phyloP scores from a whole-genome alignment of 2,797 vertebrate genomes.

The Eulemur albifrons region DNA sequence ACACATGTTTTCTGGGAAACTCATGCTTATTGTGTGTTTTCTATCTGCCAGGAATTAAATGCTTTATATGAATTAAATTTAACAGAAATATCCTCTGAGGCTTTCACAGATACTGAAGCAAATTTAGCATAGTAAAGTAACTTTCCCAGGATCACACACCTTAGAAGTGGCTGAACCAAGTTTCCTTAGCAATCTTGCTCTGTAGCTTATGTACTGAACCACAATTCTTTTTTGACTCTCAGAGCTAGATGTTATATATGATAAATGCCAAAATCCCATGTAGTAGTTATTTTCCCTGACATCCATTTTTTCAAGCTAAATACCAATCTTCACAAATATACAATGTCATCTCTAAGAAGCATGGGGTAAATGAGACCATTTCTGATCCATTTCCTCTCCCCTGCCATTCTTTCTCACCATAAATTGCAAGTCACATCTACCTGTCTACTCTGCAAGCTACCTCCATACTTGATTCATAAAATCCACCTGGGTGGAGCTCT shows the following conservation, averaged over 20 bases:
- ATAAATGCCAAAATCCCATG: not conserved
- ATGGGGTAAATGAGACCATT: not conserved
- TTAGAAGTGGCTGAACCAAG: not conserved
- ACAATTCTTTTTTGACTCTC: not conserved
- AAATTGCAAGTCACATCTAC: not conserved
- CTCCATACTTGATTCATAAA: not conserved
- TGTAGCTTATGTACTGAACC: not conserved
- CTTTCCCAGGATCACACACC: not conserved
- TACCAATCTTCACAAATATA: not conserved
- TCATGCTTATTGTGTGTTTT: not conserved
- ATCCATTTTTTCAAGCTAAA: not conserved
- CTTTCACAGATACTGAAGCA: not conserved
- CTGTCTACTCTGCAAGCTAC: not conserved
- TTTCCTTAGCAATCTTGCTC: not conserved
- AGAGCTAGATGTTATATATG: not conserved
- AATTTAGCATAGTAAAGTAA: not conserved
- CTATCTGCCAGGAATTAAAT: not conserved
- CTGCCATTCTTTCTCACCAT: not conserved
- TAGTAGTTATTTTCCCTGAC: not conserved
- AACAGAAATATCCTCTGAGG: not conserved
- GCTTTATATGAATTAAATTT: slow-evolving; percentile 26
- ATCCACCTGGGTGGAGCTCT: not conserved
- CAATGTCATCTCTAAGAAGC: not conserved
- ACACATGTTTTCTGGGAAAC: not conserved
- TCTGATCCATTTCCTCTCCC: not conserved